Percentiles rank a stretch among this genome's conserved stretches.
Conservation (phyloP, 2,888 invertebrate genomes). For the Callinectes sapidus region DNA sequence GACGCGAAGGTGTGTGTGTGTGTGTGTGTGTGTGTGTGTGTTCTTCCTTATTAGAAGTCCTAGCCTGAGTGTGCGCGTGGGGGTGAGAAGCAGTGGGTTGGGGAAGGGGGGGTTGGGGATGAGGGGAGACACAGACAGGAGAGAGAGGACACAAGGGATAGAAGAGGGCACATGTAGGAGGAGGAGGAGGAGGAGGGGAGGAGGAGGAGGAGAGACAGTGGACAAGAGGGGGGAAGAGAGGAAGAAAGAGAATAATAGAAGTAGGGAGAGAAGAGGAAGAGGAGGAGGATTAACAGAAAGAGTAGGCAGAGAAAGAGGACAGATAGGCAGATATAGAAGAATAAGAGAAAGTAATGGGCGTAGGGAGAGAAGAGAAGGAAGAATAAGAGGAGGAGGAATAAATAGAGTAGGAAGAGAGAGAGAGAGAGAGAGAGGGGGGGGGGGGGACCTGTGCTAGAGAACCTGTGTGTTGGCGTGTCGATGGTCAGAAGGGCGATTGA, state of each 20-base stretch:
- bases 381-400: neutral
- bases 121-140: no score
- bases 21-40: slow-evolving; percentile 16
- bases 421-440: neutral
- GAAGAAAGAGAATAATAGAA: neutral
- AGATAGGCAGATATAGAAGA: neutral
- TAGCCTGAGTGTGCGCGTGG: neutral
- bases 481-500: neutral
- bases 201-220: neutral
- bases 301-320: neutral
- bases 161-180: no score
- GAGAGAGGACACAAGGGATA: neutral
- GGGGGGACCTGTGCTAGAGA: neutral
- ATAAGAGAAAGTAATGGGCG: neutral
- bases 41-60: neutral
- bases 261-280: no score
- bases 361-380: no score
- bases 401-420: neutral
- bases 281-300: neutral
- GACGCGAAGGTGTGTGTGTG: neutral
- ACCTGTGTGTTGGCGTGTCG: neutral
- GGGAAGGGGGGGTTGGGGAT: no score
- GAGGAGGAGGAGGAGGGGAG: neutral
- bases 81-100: neutral
- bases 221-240: neutral